Percentiles rank a stretch among this genome's conserved stretches.
Conservation (phyloP, 2,113 vertebrate species). For the Neogobius melanostomus region DNA sequence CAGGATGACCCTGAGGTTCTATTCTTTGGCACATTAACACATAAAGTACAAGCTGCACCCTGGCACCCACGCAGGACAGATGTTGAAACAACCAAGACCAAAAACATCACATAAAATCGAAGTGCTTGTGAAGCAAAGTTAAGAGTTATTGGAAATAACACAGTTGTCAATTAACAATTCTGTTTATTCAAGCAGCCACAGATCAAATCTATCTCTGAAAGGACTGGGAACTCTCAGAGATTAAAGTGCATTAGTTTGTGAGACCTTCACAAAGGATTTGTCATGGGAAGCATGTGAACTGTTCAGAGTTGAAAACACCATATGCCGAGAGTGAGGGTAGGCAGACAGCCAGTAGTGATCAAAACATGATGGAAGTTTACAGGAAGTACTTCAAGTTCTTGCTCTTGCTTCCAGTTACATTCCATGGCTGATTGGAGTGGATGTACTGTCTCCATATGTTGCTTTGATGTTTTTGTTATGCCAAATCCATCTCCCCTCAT, state of each 20-base stretch:
- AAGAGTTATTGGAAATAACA: no score
- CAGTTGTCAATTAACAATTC: no score
- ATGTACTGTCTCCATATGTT: conserved; percentile 55
- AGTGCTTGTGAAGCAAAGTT: background rate
- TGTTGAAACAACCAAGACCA: conserved; percentile 41
- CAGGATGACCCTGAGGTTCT: conserved; percentile 42
- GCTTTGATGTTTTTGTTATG: conserved; percentile 54
- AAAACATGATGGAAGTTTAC: conserved; percentile 2
- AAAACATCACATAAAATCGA: background rate
- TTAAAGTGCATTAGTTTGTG: no score
- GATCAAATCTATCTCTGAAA: no score
- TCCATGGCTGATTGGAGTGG: conserved; percentile 19
- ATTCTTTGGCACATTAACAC: conserved; percentile 43
- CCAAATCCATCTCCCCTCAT: conserved; percentile 36
- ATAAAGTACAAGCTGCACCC: conserved; percentile 27
- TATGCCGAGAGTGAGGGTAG: background rate
- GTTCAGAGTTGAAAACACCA: conserved; percentile 7
- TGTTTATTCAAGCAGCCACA: no score
- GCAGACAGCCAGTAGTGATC: background rate
- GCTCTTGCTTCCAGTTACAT: conserved; percentile 24
- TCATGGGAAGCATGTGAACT: background rate
- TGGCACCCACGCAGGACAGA: conserved; percentile 56
- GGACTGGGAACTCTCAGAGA: no score
- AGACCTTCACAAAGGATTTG: background rate
- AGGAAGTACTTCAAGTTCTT: conserved; percentile 9